Base-by-base conservation (phyloP, 1,140 invertebrate species). In the Parasteatoda tepidariorum region DNA sequence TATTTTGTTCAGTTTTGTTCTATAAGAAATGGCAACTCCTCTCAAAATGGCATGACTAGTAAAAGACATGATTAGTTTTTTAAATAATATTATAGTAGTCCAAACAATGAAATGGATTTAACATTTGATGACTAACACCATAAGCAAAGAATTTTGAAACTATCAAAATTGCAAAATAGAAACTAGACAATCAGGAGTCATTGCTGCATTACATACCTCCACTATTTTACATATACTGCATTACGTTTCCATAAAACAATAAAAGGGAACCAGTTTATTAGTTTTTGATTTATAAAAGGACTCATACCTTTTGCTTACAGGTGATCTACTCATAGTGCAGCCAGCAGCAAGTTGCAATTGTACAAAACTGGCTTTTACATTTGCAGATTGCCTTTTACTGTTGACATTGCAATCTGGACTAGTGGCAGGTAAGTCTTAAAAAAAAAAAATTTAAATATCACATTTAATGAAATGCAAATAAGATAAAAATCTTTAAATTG, bases 261-360 rank as follows among this genome's bases (percentile, higher is more conserved):
- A 55, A 15, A 55, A n/a, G 11, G 22, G 54, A 55, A n/a, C n/a
- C n/a, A n/a, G n/a, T n/a, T n/a, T n/a, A n/a, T n/a, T n/a, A n/a
- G n/a, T n/a, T n/a, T n/a, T n/a, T n/a, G n/a, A n/a, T n/a, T n/a
- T n/a, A n/a, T n/a, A n/a, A n/a, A n/a, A n/a, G n/a, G n/a, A n/a
- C n/a, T n/a, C 57, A 41, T 75, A 75, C 73, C 38, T 75, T 61
- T 57, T 62, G 41, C 11, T 34, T n/a, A 31, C 33, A 61, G 15
- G 28, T 26, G 73, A 55, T 22, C 30, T 70, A 70, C 68, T 79
- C n/a, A 74, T 70, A 55, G 70, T 54, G 54, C 83, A 84, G 4
- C 83, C 83, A 31, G 66, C 54, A 31, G 83, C 73, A 76, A 66
- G 71, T 15, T 76, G 83, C n/a, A 62, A 15, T 34, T 84, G 83